Evolutionary conservation across 2,888 invertebrate genomes (phyloP).

Genomic region (Cistogaster globosa): DNA sequence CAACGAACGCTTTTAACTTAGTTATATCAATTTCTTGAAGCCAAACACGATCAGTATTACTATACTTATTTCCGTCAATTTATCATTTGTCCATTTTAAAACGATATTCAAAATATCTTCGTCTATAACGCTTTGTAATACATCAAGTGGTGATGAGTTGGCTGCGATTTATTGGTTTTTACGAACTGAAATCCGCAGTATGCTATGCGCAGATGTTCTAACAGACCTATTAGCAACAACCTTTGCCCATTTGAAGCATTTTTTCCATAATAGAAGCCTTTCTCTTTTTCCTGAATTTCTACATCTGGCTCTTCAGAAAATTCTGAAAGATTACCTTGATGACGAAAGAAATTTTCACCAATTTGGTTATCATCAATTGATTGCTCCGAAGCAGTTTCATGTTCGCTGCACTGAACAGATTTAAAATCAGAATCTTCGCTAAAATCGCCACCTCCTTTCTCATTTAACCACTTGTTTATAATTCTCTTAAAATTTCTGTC

Average conservation of each 20-base stretch:
- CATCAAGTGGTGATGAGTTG: too few relatives aligned
- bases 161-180: too few relatives aligned
- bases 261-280: too few relatives aligned
- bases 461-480: too few relatives aligned
- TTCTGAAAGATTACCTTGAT: neutral
- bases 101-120: too few relatives aligned
- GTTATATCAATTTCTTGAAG: neutral
- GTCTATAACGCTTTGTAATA: too few relatives aligned
- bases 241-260: neutral
- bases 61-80: conserved; percentile 5
- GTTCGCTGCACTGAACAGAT: too few relatives aligned
- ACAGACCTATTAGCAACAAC: neutral
- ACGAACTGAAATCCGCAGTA: neutral
- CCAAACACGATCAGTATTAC: conserved; percentile 1
- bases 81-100: conserved; percentile 2
- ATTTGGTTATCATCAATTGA: too few relatives aligned
- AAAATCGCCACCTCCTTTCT: too few relatives aligned
- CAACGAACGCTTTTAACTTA: neutral
- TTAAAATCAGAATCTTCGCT: too few relatives aligned
- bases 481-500: too few relatives aligned
- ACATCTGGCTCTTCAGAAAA: conserved; percentile 1
- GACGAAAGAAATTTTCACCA: neutral
- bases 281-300: neutral
- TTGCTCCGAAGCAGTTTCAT: too few relatives aligned
- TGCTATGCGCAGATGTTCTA: neutral